phyloP scores from a whole-genome alignment of 30 jellyfish, hydroid and myxozoan species.

The Chrysaora quinquecirrha region DNA sequence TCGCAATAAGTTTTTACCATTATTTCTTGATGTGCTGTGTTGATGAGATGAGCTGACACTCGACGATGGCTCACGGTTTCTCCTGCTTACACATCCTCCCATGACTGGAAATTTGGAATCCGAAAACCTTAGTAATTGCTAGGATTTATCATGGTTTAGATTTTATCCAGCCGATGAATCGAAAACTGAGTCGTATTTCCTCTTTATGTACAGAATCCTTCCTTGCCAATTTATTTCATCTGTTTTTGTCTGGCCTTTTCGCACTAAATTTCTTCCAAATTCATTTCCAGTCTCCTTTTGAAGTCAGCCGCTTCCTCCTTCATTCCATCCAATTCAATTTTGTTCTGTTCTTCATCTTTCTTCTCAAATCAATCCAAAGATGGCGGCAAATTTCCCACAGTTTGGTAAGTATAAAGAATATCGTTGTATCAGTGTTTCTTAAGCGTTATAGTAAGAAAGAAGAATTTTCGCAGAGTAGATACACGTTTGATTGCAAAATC shows the following conservation, averaged over 20 bases:
- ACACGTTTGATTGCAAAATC: too few relatives aligned
- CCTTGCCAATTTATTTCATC: not conserved
- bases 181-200: too few relatives aligned
- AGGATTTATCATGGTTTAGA: not conserved
- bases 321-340: not conserved
- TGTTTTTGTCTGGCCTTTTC: not conserved
- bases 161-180: not conserved
- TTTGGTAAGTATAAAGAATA: too few relatives aligned
- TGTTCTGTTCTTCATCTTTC: not conserved
- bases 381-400: not conserved
- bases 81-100: constrained; percentile 96
- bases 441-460: too few relatives aligned
- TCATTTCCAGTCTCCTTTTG: not conserved
- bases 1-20: constrained; percentile 54
- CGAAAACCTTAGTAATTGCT: not conserved
- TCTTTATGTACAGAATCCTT: too few relatives aligned
- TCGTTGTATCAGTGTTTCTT: too few relatives aligned
- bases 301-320: not conserved
- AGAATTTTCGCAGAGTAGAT: too few relatives aligned
- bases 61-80: constrained; percentile 65
- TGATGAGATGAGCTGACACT: constrained; percentile 60
- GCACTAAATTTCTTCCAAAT: not conserved
- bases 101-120: constrained; percentile 1
- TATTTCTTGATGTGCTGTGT: constrained; percentile 60
- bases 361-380: not conserved